Percentiles rank a stretch among this genome's conserved stretches.
Evolutionary conservation across 2,113 vertebrate species (phyloP).

Genomic region (Mormyrus lacerda): DNA sequence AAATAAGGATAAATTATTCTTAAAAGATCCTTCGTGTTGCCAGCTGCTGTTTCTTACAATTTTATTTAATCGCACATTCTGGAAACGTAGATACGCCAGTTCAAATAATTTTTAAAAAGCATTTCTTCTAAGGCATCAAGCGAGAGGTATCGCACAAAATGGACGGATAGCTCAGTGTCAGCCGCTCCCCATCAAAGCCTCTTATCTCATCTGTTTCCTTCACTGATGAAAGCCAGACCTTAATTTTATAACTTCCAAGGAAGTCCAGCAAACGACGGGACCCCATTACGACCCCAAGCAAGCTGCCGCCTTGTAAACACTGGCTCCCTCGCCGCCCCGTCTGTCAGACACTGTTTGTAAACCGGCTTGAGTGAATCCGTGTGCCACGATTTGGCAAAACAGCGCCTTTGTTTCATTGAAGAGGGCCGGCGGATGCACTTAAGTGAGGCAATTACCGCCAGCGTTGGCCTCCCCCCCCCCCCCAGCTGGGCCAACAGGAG

Average conservation of each 20-base stretch:
- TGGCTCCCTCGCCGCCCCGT: neutral
- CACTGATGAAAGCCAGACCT: slow-evolving; percentile 14
- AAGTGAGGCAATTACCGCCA: slow-evolving; percentile 4
- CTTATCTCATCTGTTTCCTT: neutral
- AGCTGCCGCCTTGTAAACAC: neutral
- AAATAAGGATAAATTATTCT: neutral
- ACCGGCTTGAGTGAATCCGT: neutral
- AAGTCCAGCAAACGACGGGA: neutral
- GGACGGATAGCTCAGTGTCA: neutral
- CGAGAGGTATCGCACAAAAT: too few species aligned
- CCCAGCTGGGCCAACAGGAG: neutral
- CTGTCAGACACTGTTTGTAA: slow-evolving; percentile 6
- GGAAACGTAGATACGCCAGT: neutral
- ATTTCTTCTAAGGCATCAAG: neutral
- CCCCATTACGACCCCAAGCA: neutral
- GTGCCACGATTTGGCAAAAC: neutral
- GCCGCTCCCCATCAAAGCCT: neutral
- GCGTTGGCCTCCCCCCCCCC: neutral
- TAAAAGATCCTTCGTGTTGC: neutral
- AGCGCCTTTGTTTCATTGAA: neutral
- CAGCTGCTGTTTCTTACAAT: neutral
- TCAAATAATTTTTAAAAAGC: neutral
- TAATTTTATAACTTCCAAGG: neutral
- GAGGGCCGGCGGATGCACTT: neutral
- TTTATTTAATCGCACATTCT: neutral